These are phyloP conservation scores for Phthorimaea operculella DNA, from an alignment of 1,140 invertebrate species.

Conservation along the genomic window DNA sequence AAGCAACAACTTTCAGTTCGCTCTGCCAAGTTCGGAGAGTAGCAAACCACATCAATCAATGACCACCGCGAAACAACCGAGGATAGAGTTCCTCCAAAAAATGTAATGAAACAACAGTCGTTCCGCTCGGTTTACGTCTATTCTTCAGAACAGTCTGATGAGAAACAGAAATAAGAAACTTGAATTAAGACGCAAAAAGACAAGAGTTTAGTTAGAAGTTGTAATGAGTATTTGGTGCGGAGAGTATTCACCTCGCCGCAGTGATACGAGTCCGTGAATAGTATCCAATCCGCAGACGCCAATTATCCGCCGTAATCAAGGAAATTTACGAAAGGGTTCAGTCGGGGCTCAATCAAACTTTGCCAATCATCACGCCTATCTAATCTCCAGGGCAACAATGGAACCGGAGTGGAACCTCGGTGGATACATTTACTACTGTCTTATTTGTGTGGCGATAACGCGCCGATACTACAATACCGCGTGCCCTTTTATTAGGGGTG, in stretches of 20 bases:
- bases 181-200: not conserved
- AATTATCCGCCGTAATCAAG: slow-evolving; percentile 44
- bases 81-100: not conserved
- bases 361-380: slow-evolving; percentile 57
- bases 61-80: not conserved
- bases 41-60: not conserved
- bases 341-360: slow-evolving; percentile 55
- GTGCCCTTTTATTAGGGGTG: slow-evolving; percentile 19
- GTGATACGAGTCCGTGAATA: slow-evolving; percentile 12
- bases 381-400: slow-evolving; percentile 54
- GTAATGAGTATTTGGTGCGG: not conserved
- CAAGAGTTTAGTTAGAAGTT: not conserved
- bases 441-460: slow-evolving; percentile 44
- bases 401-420: slow-evolving; percentile 35
- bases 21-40: not conserved
- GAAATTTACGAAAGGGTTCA: slow-evolving; percentile 46
- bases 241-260: slow-evolving; percentile 16
- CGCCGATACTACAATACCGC: slow-evolving; percentile 10
- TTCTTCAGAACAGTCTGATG: not conserved
- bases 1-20: not conserved
- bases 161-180: not conserved
- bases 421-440: slow-evolving; percentile 34
- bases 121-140: not conserved
- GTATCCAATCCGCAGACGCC: slow-evolving; percentile 27
- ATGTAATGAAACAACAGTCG: not conserved